These are phyloP conservation scores for Alectoris magna DNA, from an alignment of 2,797 vertebrate species.

Conservation along the genomic window DNA sequence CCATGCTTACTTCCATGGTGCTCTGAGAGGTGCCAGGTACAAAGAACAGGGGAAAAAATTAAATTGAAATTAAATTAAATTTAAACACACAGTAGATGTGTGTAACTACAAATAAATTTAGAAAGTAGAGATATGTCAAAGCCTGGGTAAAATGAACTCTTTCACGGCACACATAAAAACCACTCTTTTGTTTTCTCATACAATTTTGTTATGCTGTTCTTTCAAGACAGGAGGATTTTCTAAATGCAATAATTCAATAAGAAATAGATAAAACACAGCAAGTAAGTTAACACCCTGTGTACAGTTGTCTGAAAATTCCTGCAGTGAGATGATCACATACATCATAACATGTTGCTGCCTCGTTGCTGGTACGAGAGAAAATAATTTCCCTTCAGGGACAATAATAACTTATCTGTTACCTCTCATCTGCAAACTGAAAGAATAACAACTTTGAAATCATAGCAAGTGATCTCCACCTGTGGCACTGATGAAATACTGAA, in stretches of 20 bases:
- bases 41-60: background rate
- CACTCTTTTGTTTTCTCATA: background rate
- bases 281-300: background rate
- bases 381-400: background rate
- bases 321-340: background rate
- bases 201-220: background rate
- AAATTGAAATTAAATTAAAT: background rate
- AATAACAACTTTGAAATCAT: constrained; percentile 33
- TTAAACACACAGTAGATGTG: background rate
- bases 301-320: background rate
- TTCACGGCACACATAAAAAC: background rate
- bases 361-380: constrained; percentile 4
- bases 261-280: background rate
- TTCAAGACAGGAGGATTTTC: background rate
- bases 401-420: constrained; percentile 24
- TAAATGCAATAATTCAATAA: background rate
- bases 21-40: background rate
- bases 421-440: constrained; percentile 10
- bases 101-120: background rate
- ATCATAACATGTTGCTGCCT: constrained; percentile 24
- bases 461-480: background rate
- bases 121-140: background rate
- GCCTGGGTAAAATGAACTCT: background rate
- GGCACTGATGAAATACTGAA: background rate
- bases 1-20: accelerated